Conservation (phyloP, 2,797 vertebrate species). For the Gallinago nigripennis region DNA sequence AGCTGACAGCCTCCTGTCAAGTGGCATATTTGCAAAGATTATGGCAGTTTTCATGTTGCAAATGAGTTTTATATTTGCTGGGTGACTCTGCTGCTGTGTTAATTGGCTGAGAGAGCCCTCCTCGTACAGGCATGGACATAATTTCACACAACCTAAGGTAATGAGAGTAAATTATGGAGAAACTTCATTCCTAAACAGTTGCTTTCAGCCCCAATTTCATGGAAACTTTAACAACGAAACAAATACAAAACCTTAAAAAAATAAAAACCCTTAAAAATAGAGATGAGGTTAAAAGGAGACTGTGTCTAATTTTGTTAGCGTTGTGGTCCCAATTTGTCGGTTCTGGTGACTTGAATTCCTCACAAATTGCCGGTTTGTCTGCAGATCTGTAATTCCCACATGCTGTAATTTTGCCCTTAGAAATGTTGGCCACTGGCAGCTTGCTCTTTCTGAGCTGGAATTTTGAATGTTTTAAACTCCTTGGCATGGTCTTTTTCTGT, state of each 20-base stretch:
- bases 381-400: conserved; percentile 68
- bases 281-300: conserved; percentile 64
- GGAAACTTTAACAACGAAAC: conserved; percentile 46
- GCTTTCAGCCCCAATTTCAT: not conserved
- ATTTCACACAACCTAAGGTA: not conserved
- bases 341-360: conserved; percentile 73
- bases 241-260: not conserved
- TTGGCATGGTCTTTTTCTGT: not conserved
- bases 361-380: conserved; percentile 73
- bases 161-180: not conserved
- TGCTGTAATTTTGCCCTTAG: conserved; percentile 70
- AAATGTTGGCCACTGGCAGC: conserved; percentile 43
- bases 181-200: not conserved
- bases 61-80: not conserved
- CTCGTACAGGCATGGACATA: not conserved
- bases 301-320: conserved; percentile 49
- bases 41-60: not conserved
- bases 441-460: conserved; percentile 15
- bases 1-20: not conserved
- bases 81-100: not conserved
- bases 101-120: not conserved
- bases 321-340: conserved; percentile 68
- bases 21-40: not conserved
- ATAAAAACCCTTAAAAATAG: conserved; percentile 27
- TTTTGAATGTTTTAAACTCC: not conserved